Base-by-base conservation (phyloP, 2,888 invertebrate species). In the Stenichneumon culpator region DNA sequence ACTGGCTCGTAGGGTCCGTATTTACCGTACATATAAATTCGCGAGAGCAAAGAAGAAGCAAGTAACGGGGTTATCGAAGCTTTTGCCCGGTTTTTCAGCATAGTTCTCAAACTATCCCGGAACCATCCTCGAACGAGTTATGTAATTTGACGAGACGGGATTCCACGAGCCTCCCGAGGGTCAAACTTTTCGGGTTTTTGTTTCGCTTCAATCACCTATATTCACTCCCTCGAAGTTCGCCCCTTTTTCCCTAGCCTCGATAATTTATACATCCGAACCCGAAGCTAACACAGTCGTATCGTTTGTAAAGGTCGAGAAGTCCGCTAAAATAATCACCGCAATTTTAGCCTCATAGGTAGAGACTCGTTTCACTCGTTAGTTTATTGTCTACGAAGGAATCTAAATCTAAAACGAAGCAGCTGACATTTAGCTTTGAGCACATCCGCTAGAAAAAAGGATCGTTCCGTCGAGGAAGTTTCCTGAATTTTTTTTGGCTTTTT, bases 101-200 rank as follows among this genome's bases (percentile, higher is more conserved):
- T 25, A 57, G 70, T 65, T 72, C 74, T 83, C 39, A 22, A 28
- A 73, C 68, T n/a, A 68, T 74, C 36, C 36, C 52, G 74, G 36
- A 54, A 74, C 19, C 19, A 78, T 47, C 47, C 6, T 16, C 11
- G 28, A 68, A 68, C 22, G 39, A 54, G 36, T 22, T 16, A 14
- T 44, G 57, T 57, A 25, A 22, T 67, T 67, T 39, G 39, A 19
- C 22, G 39, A 39, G 39, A 67, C 19, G 1, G 19, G 36, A 67
- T 39, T n/a, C 39, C 19, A 74, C 67, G 44, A 9, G 19, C 32
- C 36, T 28, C 44, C 67, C 80, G 44, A 54, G 70, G 25, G 65
- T 14, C 52, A 14, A 25, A 79, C 36, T 22, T 19, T 16, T 60
- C 54, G n/a, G 50, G 9, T 39, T 72, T 39, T 57, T 57, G 19